Percentiles rank a stretch among this genome's conserved stretches.
Evolutionary conservation across 2,797 vertebrate species (phyloP).

Genomic region (Brachyrhaphis roseni): DNA sequence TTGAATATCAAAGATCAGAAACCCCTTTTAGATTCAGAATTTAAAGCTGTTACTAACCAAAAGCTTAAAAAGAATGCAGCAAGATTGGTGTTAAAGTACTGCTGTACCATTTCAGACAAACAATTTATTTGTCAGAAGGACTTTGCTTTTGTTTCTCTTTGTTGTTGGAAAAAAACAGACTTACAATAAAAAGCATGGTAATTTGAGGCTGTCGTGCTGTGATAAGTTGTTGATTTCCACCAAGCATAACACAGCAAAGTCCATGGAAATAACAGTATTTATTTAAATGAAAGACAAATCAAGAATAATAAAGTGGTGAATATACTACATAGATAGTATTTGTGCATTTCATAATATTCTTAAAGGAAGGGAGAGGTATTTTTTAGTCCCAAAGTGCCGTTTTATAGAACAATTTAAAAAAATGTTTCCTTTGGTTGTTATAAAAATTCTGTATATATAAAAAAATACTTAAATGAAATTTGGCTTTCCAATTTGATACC

Average conservation of each 20-base stretch:
- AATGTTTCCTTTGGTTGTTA: too few species aligned
- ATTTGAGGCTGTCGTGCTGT: slow-evolving; percentile 1
- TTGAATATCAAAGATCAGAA: slow-evolving; percentile 3
- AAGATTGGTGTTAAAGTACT: background rate
- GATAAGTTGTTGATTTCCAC: slow-evolving; percentile 21
- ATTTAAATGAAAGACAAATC: slow-evolving; percentile 4
- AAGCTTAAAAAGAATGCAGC: slow-evolving; percentile 3
- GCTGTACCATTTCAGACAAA: background rate
- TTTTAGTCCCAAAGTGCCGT: too few species aligned
- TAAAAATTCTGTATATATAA: too few species aligned
- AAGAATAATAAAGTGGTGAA: background rate
- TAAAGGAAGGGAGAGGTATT: too few species aligned
- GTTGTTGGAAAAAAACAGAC: slow-evolving; percentile 4
- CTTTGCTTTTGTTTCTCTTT: slow-evolving; percentile 21
- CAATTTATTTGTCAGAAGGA: slow-evolving; percentile 17
- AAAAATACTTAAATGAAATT: too few species aligned
- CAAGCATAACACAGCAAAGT: slow-evolving; percentile 9
- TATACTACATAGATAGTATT: background rate
- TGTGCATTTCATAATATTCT: background rate
- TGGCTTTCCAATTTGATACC: too few species aligned
- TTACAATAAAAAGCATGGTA: slow-evolving; percentile 22
- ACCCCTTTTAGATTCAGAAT: slow-evolving; percentile 9
- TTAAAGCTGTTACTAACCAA: background rate
- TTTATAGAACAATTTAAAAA: too few species aligned
- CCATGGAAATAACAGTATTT: slow-evolving; percentile 9